Evolutionary conservation across 1,140 invertebrate species (phyloP).

Genomic region (Temnothorax curvispinosus): DNA sequence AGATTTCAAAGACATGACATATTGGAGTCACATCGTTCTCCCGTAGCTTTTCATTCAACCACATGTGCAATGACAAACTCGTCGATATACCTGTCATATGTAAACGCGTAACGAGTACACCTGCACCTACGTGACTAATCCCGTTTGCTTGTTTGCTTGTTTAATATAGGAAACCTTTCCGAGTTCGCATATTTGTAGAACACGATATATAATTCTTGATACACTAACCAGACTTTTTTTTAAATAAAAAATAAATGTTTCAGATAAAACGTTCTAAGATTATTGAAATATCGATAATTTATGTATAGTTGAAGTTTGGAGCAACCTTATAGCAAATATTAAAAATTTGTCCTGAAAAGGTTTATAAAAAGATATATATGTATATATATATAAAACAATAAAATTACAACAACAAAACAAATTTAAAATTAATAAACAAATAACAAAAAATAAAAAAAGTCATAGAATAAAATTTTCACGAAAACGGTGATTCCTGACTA

Average conservation of each 20-base stretch:
- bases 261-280: background rate
- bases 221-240: background rate
- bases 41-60: conserved; percentile 67
- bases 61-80: conserved; percentile 30
- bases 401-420: no score
- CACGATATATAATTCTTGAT: background rate
- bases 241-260: background rate
- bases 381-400: no score
- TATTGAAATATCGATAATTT: background rate
- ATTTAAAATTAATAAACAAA: no score
- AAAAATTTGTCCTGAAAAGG: no score
- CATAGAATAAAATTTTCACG: no score
- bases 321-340: no score
- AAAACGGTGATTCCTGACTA: no score
- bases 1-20: conserved; percentile 65
- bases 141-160: background rate
- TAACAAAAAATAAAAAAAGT: no score
- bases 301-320: no score
- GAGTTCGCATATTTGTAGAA: background rate
- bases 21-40: conserved; percentile 63
- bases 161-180: background rate
- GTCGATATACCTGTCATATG: conserved; percentile 5
- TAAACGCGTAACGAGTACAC: background rate
- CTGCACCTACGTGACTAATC: background rate
- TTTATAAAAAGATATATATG: no score